Conservation (phyloP, 2,113 vertebrate genomes). For the Salminus brasiliensis region DNA sequence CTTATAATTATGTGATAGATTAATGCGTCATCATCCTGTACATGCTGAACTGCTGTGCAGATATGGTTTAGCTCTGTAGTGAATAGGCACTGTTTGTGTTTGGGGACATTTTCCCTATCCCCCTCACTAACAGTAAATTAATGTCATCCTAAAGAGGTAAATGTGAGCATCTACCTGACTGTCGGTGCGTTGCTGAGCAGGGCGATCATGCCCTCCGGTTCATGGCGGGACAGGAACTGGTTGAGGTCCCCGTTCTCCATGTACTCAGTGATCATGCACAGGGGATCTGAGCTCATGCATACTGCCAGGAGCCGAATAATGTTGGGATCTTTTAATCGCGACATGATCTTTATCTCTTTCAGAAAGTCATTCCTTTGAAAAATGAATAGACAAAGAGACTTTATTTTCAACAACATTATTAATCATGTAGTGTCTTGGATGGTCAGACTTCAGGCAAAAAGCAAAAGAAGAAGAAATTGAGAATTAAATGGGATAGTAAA, state of each 20-base stretch:
- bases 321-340: conserved; percentile 95
- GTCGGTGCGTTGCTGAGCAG: conserved; percentile 69
- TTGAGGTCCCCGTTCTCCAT: conserved; percentile 99
- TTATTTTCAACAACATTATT: neutral
- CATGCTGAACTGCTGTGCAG: no score
- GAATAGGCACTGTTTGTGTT: no score
- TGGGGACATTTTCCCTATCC: no score
- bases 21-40: no score
- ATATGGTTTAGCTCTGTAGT: no score
- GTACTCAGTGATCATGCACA: conserved; percentile 99
- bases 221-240: conserved; percentile 95
- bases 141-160: no score
- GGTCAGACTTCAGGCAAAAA: neutral
- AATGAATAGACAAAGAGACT: neutral
- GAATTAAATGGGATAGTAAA: neutral
- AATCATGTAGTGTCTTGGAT: neutral
- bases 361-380: conserved; percentile 92
- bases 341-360: conserved; percentile 99
- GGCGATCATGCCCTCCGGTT: conserved; percentile 73
- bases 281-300: conserved; percentile 89
- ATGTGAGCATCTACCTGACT: conserved; percentile 88
- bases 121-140: no score
- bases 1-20: no score
- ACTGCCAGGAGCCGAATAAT: conserved; percentile 94
- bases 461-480: neutral